phyloP scores from a whole-genome alignment of 2,113 vertebrate genomes.

The Dolichotis patagonum region DNA sequence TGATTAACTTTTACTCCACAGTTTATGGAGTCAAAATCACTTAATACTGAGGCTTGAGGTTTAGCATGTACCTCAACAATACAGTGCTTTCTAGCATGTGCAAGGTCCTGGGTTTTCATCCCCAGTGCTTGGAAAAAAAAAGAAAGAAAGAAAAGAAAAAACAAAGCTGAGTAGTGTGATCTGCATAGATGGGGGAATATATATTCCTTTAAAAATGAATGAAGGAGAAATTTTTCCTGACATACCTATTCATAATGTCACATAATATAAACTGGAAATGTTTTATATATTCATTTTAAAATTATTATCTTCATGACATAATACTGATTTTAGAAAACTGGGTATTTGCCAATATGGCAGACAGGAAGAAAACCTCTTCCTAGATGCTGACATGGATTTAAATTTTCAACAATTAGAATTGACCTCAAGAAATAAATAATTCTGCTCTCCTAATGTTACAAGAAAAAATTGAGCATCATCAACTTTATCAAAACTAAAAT shows the following conservation, averaged over 20 bases:
- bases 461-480: neutral
- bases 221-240: neutral
- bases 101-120: neutral
- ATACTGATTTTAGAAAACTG: conserved; percentile 16
- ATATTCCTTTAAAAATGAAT: neutral
- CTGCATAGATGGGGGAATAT: neutral
- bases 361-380: neutral
- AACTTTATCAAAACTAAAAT: conserved; percentile 72
- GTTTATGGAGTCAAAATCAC: neutral
- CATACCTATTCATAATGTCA: neutral
- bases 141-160: neutral
- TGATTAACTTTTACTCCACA: neutral
- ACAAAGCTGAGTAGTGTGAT: neutral
- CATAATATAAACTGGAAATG: neutral
- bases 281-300: conserved; percentile 51
- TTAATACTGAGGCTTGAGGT: neutral
- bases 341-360: neutral
- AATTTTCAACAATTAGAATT: conserved; percentile 62
- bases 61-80: neutral
- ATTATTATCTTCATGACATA: neutral
- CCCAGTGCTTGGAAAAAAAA: neutral
- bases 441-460: neutral
- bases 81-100: neutral
- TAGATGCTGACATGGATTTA: conserved; percentile 15
- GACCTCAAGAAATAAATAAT: conserved; percentile 66